Conservation (phyloP, 1,140 invertebrate genomes). For the Chelonus insularis region DNA sequence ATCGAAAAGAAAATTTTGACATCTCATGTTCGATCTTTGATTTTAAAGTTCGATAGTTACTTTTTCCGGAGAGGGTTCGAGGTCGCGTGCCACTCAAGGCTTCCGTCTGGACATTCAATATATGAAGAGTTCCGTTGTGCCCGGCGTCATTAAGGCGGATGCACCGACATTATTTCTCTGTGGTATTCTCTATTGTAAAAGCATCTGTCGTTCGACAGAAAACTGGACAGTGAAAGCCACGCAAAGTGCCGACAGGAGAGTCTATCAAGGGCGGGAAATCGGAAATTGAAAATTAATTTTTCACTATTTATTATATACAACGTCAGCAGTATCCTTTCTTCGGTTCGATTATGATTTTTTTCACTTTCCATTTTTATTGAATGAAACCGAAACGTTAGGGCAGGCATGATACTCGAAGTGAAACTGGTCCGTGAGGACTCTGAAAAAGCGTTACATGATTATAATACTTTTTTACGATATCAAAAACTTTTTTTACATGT, state of each 20-base stretch:
- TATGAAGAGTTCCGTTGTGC: constrained; percentile 24
- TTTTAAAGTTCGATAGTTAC: constrained; percentile 14
- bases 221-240: constrained; percentile 23
- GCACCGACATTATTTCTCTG: constrained; percentile 22
- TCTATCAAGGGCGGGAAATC: constrained; percentile 34
- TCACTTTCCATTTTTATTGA: background rate
- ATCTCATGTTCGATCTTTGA: constrained; percentile 19
- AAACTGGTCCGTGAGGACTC: no score
- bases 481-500: no score
- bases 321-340: background rate
- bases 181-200: constrained; percentile 36
- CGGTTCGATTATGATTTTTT: background rate
- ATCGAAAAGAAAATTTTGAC: background rate
- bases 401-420: no score
- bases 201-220: constrained; percentile 39
- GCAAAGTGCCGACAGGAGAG: constrained; percentile 25
- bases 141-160: constrained; percentile 28
- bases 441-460: no score
- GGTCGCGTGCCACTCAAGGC: constrained; percentile 30
- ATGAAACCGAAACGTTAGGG: no score
- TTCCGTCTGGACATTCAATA: constrained; percentile 1
- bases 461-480: no score
- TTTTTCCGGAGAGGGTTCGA: constrained; percentile 12
- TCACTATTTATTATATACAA: background rate
- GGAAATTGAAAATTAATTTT: constrained; percentile 41